Conservation (phyloP, 2,888 invertebrate genomes). For the Philhelius pedissequus region DNA sequence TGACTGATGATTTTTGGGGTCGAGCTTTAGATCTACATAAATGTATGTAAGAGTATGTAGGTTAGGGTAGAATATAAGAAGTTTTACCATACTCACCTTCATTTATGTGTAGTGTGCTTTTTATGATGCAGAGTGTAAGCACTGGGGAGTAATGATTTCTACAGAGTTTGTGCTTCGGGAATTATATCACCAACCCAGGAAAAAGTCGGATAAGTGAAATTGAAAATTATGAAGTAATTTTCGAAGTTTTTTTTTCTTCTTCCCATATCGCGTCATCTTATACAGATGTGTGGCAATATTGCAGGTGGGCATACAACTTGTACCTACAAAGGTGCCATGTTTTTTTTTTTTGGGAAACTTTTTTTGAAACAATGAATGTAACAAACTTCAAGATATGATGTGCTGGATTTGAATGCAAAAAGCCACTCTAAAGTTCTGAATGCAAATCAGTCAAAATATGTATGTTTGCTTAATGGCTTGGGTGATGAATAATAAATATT, state of each 20-base stretch:
- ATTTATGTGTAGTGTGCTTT: not conserved
- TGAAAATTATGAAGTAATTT: slow-evolving; percentile 66
- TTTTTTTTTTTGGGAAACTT: not conserved
- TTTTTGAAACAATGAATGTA: slow-evolving; percentile 32
- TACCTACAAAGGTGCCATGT: not conserved
- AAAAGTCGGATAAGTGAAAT: slow-evolving; percentile 45
- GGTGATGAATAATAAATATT: no score
- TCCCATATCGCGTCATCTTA: not conserved
- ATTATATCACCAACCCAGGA: not conserved
- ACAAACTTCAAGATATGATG: no score
- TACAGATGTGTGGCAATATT: not conserved
- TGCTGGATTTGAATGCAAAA: no score
- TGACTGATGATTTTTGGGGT: slow-evolving; percentile 54
- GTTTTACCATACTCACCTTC: not conserved
- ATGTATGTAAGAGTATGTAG: not conserved
- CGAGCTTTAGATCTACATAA: not conserved
- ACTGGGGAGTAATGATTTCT: not conserved
- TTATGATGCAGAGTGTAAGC: not conserved
- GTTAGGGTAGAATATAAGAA: not conserved
- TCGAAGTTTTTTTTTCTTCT: slow-evolving; percentile 39
- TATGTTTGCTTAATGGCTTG: no score
- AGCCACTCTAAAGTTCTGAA: no score
- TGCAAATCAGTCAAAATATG: no score
- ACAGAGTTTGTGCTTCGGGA: not conserved
- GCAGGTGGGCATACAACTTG: not conserved